A percentile compares a stretch with the other conserved stretches of the same genome.
Evolutionary conservation across 2,888 invertebrate species (phyloP).

Genomic region (Geophilus truncorum): DNA sequence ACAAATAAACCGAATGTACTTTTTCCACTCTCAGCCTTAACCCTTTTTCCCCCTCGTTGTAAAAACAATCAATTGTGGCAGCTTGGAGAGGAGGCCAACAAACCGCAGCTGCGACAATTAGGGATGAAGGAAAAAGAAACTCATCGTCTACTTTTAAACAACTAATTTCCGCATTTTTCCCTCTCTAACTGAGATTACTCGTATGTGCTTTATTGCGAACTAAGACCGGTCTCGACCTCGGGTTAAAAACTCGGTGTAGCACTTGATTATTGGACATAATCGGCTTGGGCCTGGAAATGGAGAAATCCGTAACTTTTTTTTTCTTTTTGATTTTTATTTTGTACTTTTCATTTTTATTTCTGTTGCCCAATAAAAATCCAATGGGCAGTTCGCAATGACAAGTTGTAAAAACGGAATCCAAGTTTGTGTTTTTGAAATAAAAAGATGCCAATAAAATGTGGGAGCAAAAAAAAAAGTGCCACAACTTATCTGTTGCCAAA

Average conservation of each 20-base stretch:
- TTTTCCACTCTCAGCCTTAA: background rate
- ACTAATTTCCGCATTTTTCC: conserved; percentile 2
- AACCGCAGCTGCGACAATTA: background rate
- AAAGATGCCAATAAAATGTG: background rate
- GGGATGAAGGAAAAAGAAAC: background rate
- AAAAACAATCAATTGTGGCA: conserved; percentile 8
- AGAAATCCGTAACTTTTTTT: background rate
- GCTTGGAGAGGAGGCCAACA: background rate
- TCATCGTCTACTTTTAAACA: background rate
- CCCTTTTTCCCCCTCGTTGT: background rate
- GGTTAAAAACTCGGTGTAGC: background rate
- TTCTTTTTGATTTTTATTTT: too few species aligned
- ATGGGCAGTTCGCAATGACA: background rate
- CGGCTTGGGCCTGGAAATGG: background rate
- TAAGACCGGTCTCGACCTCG: background rate
- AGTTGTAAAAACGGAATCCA: background rate
- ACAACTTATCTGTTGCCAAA: conserved; percentile 11
- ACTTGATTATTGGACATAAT: background rate
- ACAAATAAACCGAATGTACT: background rate
- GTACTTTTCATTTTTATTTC: background rate
- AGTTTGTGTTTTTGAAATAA: background rate
- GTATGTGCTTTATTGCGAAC: background rate
- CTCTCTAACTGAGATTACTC: background rate
- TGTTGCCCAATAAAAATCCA: background rate
- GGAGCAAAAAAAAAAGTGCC: background rate